Conservation (phyloP, 2,113 vertebrate genomes). For the Indicator maculatus region DNA sequence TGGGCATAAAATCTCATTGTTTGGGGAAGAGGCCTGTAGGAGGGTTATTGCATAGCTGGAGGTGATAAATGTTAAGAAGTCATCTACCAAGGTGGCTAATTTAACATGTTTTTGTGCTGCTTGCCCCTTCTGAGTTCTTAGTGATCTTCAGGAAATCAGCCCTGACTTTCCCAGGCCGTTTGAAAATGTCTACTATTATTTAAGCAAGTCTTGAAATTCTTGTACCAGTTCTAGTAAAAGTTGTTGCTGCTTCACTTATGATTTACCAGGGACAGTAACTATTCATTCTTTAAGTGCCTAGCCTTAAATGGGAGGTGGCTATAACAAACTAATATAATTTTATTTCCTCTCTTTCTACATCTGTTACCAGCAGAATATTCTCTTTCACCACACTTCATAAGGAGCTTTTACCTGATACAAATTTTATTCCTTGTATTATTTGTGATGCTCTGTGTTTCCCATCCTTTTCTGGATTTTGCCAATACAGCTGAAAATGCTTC, state of each 20-base stretch:
- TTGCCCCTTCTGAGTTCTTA: not conserved
- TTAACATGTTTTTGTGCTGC: not conserved
- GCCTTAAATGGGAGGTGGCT: not conserved
- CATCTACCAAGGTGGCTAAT: not conserved
- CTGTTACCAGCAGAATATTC: not conserved
- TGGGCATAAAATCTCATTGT: not conserved
- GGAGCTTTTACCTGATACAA: not conserved
- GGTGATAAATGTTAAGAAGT: conserved; percentile 33
- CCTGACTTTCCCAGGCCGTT: not conserved
- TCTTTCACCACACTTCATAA: not conserved
- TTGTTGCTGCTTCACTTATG: not conserved
- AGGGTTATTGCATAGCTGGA: conserved; percentile 5
- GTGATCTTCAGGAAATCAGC: not conserved
- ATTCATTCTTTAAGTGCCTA: not conserved
- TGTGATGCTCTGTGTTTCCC: not conserved
- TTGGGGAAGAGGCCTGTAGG: not conserved
- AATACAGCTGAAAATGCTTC: not conserved
- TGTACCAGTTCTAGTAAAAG: not conserved
- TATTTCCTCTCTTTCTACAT: not conserved
- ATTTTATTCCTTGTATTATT: not conserved
- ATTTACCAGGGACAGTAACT: not conserved
- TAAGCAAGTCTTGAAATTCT: not conserved
- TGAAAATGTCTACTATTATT: conserved; percentile 2
- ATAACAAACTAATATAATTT: not conserved
- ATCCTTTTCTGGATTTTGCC: not conserved